Conservation (phyloP, 2,797 vertebrate genomes). For the Natrix natrix region DNA sequence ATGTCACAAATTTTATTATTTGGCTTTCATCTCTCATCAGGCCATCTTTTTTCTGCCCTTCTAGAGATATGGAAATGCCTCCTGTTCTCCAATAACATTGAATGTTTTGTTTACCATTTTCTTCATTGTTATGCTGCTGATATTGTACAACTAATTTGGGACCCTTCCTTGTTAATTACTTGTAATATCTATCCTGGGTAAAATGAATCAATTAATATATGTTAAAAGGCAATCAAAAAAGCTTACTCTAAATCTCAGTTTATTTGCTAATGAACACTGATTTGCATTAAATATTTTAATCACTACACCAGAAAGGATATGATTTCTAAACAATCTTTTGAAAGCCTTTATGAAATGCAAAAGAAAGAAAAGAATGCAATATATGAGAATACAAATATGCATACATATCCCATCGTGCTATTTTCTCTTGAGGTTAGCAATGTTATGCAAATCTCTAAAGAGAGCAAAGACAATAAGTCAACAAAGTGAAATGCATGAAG, state of each 20-base stretch:
- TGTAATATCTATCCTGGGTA: not conserved
- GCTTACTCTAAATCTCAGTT: not conserved
- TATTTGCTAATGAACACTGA: not conserved
- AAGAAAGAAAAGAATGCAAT: not conserved
- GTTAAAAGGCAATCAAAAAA: not conserved
- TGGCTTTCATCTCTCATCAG: not conserved
- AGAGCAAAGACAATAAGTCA: not conserved
- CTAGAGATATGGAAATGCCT: not conserved
- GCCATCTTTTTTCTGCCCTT: not conserved
- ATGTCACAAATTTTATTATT: not conserved
- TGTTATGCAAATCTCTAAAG: not conserved
- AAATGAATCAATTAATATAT: not conserved
- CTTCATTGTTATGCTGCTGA: not conserved
- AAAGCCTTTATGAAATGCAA: not conserved
- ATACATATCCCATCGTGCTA: not conserved
- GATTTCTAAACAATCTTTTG: not conserved
- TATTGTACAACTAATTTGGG: not conserved
- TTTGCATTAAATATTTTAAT: not conserved
- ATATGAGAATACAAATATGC: not conserved
- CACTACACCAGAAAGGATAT: not conserved
- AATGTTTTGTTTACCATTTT: not conserved
- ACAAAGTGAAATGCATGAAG: not conserved
- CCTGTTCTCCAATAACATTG: not conserved
- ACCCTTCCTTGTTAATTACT: not conserved
- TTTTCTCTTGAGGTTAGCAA: not conserved